Evolutionary conservation across 2,888 invertebrate species (phyloP), one percentile per base, ranked within the genome.

Genomic region (Eucera pruinosa): DNA sequence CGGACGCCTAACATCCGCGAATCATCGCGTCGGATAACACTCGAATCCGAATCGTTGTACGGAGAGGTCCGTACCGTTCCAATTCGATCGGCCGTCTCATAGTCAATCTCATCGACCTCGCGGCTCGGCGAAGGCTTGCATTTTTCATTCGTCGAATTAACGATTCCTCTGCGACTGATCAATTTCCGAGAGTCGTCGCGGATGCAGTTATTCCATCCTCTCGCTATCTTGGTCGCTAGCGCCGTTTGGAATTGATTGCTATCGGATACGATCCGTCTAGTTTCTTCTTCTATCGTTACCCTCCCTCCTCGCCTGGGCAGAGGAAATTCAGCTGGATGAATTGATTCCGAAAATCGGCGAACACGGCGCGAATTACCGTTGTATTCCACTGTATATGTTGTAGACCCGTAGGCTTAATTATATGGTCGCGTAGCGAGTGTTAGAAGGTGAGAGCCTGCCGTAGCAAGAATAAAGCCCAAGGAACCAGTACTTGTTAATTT

Each of bases 71-170:
- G n/a, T n/a, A n/a, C n/a, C n/a, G n/a, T n/a, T n/a, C n/a, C n/a
- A n/a, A n/a, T n/a, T n/a, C n/a, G n/a, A n/a, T n/a, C n/a, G n/a
- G n/a, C n/a, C n/a, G n/a, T n/a, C n/a, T n/a, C n/a, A n/a, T n/a
- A n/a, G 5, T n/a, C 50, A 23, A 27, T 55, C 33, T 43, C 48
- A 5, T 27, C 13, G n/a, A n/a, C 20, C 68, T 77, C 58, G 50
- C 50, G 7, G 9, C 7, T 15, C n/a, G n/a, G 11, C 6, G n/a
- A n/a, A n/a, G 11, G 7, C 23, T 2, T 43, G 11, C 43, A 30
- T 30, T 45, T 25, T 57, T 65, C 55, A 13, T 18, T 23, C 30
- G 13, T 13, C 43, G 50, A 27, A 61, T 33, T 43, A 61, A 41
- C 50, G 15, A 47, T 45, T 47, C 33, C 4, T 6, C 62, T 2